Evolutionary conservation across 1,140 invertebrate genomes (phyloP).

Genomic region (Drosophila ananassae): DNA sequence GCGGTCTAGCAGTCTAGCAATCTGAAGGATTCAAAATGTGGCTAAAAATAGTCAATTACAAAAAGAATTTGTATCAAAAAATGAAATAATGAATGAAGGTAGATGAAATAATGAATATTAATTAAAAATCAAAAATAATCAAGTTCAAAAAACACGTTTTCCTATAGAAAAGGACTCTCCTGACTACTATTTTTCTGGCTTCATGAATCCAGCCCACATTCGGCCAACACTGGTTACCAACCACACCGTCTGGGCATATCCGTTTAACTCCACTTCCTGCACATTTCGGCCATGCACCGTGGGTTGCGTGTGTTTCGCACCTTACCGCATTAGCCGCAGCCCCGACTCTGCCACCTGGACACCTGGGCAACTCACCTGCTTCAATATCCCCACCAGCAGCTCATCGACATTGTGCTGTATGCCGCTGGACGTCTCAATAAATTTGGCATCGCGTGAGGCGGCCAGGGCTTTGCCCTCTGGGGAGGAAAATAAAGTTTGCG

Average conservation of each 20-base stretch:
- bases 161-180: background rate
- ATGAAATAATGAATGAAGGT: too few relatives aligned
- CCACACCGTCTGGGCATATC: background rate
- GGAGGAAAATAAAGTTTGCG: constrained; percentile 8
- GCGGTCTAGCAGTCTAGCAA: background rate
- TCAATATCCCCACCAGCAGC: constrained; percentile 93
- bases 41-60: constrained; percentile 1
- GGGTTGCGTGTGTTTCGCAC: constrained; percentile 74
- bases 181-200: background rate
- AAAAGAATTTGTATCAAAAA: too few relatives aligned
- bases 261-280: constrained; percentile 58
- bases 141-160: background rate
- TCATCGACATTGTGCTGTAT: constrained; percentile 97
- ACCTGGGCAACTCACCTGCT: constrained; percentile 85
- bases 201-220: background rate
- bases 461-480: constrained; percentile 94
- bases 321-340: constrained; percentile 51
- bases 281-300: constrained; percentile 73
- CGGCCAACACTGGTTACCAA: background rate
- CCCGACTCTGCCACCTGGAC: background rate
- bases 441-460: constrained; percentile 94
- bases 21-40: background rate
- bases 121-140: background rate
- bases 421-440: constrained; percentile 95
- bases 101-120: too few relatives aligned